Evolutionary conservation across 2,888 invertebrate genomes (phyloP), one percentile per base, ranked within the genome.

Genomic region (Celastrina argiolus): DNA sequence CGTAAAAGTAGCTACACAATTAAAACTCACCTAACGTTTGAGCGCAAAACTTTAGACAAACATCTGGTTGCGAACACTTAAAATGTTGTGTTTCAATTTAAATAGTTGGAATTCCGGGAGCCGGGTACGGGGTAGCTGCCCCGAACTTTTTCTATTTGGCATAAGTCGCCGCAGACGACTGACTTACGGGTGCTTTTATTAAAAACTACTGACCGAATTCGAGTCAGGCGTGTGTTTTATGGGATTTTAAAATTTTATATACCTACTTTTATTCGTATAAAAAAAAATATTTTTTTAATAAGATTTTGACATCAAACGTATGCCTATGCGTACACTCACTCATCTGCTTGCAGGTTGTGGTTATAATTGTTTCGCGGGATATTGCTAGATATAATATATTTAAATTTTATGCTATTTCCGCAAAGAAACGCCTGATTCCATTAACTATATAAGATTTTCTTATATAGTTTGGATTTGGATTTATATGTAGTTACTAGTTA

Each of bases 81-180:
- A 61, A 61, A 61, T 61, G 61, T 61, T 39, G 39, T 61, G 61
- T 61, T 61, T 61, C 61, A 61, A 61, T 61, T 61, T 36, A 61
- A 61, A 61, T 61, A 39, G 61, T 61, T 61, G 5, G 14, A 61
- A 61, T 36, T 22, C 34, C 18, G 22, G 59, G 39, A 58, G 8
- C 31, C 16, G 31, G 7, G 58, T 14, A 58, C 36, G 61, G 14
- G 39, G 14, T 39, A 61, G 39, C 39, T 61, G 39, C 39, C 39
- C 61, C 14, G 14, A 61, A 61, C 18, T 61, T 61, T 61, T 61
- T 61, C 61, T 39, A 61, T 61, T 61, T 61, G 61, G 61, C 61
- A 61, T 61, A 61, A 61, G 12, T 61, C 36, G 18, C 56, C 36
- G 36, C 36, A 36, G 36, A 12, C 22, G 51, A 14, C 12, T 51